These are phyloP conservation scores for Pollachius pollachius DNA, from an alignment of 2,113 vertebrate species.

Conservation along the genomic window DNA sequence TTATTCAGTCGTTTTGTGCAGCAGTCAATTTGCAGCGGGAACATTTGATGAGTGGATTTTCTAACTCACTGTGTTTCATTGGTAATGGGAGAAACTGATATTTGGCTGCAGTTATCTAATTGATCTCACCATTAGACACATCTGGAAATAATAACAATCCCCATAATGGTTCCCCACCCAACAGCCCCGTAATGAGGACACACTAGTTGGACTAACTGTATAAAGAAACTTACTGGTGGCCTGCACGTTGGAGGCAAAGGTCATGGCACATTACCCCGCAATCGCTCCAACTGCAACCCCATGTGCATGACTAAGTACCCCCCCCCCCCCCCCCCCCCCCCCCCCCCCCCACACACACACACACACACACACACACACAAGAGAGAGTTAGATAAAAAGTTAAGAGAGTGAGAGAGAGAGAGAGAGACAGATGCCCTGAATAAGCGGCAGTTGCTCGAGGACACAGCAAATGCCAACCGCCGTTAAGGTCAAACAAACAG, in stretches of 20 bases:
- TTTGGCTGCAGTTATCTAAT: not conserved
- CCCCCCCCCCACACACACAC: not conserved
- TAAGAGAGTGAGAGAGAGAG: too few relatives aligned
- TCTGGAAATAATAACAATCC: not conserved
- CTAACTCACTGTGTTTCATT: not conserved
- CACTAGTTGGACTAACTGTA: slow-evolving; percentile 1
- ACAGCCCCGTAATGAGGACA: not conserved
- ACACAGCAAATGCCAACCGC: slow-evolving; percentile 26
- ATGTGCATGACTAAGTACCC: not conserved
- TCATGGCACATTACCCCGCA: not conserved
- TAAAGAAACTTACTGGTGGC: not conserved
- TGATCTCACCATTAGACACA: not conserved
- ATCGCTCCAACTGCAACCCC: not conserved
- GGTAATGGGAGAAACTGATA: not conserved
- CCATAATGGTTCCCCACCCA: not conserved
- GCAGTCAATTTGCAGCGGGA: too few relatives aligned
- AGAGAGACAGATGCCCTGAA: slow-evolving; percentile 7
- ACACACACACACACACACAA: not conserved
- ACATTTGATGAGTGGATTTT: too few relatives aligned
- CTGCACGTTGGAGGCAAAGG: not conserved
- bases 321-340: not conserved
- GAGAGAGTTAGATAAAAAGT: too few relatives aligned
- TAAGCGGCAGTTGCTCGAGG: slow-evolving; percentile 22
- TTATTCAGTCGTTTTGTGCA: too few relatives aligned
- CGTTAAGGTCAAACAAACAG: slow-evolving; percentile 34